A percentile compares a stretch with the other conserved stretches of the same genome.
Conservation (phyloP, 2,888 invertebrate genomes). For the Pasiphila rectangulata region DNA sequence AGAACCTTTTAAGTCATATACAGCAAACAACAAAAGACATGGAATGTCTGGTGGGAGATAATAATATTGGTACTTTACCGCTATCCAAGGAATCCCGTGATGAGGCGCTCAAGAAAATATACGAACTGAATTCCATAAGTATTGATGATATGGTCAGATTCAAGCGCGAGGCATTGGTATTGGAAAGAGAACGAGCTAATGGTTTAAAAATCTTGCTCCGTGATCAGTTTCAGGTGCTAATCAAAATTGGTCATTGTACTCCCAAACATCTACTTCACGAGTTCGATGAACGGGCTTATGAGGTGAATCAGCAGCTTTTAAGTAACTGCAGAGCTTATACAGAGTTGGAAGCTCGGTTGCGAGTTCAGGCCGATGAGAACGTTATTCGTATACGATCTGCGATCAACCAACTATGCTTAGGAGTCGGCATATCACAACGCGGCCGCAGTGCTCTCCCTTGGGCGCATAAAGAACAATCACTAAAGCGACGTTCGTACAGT, state of each 20-base stretch:
- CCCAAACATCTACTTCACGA: conserved; percentile 60
- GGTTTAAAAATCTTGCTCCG: conserved; percentile 51
- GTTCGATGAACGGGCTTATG: conserved; percentile 62
- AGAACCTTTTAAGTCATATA: conserved; percentile 49
- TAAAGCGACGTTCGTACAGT: conserved; percentile 35
- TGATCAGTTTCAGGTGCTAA: conserved; percentile 53
- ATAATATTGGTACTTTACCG: conserved; percentile 15
- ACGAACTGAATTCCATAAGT: conserved; percentile 38
- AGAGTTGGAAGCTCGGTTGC: conserved; percentile 56
- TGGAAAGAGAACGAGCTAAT: conserved; percentile 61
- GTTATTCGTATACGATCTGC: conserved; percentile 45
- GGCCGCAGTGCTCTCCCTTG: conserved; percentile 40
- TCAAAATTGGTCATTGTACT: conserved; percentile 50
- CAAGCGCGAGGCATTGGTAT: conserved; percentile 45
- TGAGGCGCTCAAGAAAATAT: conserved; percentile 43
- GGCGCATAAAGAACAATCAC: conserved; percentile 29
- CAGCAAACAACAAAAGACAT: conserved; percentile 52
- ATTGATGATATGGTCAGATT: conserved; percentile 47
- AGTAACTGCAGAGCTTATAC: conserved; percentile 60
- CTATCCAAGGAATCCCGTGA: conserved; percentile 38
- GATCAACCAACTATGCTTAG: conserved; percentile 56
- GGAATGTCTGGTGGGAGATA: conserved; percentile 45
- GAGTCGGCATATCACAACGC: conserved; percentile 33
- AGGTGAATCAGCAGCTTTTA: conserved; percentile 64
- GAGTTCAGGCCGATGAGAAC: conserved; percentile 48